A percentile compares a stretch with the other conserved stretches of the same genome.
Evolutionary conservation across 1,140 invertebrate species (phyloP).

Genomic region (Orussus abietinus): DNA sequence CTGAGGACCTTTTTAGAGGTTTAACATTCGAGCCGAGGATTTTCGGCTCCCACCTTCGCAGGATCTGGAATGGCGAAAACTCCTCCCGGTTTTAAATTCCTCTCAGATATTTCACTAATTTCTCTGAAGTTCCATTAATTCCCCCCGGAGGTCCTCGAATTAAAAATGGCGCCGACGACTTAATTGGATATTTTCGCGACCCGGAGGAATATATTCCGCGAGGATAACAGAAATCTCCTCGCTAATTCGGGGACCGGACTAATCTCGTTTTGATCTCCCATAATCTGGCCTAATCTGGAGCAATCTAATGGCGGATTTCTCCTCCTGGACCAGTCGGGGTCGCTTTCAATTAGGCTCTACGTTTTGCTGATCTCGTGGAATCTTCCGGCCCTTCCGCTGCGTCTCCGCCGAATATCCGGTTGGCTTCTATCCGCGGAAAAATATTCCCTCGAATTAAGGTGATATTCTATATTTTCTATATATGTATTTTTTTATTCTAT

Average conservation of each 20-base stretch:
- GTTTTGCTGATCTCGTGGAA: constrained; percentile 20
- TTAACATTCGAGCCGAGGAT: too few relatives aligned
- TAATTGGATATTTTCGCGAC: not conserved
- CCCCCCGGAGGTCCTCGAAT: too few relatives aligned
- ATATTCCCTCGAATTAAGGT: too few relatives aligned
- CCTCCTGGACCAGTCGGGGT: constrained; percentile 10
- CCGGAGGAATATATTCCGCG: too few relatives aligned
- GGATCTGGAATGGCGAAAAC: too few relatives aligned
- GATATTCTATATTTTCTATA: too few relatives aligned
- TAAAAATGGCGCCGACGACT: not conserved
- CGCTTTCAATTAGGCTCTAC: constrained; percentile 29
- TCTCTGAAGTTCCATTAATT: constrained; percentile 1
- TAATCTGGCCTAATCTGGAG: constrained; percentile 34
- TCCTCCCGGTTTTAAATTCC: too few relatives aligned
- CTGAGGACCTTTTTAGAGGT: too few relatives aligned
- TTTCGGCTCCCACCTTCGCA: too few relatives aligned
- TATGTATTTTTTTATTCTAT: too few relatives aligned
- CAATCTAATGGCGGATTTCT: constrained; percentile 25
- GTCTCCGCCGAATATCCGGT: constrained; percentile 14
- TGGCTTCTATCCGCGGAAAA: constrained; percentile 16
- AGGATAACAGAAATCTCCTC: constrained; percentile 1
- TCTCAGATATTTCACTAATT: not conserved
- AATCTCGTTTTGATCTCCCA: constrained; percentile 34
- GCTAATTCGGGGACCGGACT: constrained; percentile 23
- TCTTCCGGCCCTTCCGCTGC: not conserved